Conservation (phyloP, 2,888 invertebrate species). For the Trisateles emortualis region DNA sequence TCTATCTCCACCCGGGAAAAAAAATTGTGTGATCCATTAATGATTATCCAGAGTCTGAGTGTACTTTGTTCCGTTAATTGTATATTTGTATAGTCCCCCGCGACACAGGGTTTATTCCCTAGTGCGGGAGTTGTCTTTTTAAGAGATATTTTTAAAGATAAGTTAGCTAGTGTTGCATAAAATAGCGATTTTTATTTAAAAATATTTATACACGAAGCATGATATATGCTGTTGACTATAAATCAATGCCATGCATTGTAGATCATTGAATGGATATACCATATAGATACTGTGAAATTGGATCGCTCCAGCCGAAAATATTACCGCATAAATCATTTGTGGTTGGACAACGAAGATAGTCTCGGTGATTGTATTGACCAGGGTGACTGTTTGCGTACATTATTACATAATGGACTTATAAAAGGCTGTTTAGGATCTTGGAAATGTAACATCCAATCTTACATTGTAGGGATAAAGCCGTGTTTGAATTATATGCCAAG, state of each 20-base stretch:
- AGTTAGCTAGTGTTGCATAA: too few relatives aligned
- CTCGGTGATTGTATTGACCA: constrained; percentile 62
- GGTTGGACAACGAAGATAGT: constrained; percentile 60
- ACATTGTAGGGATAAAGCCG: constrained; percentile 53
- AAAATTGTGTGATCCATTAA: too few relatives aligned
- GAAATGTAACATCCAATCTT: constrained; percentile 60
- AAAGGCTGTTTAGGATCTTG: constrained; percentile 72
- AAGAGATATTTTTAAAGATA: too few relatives aligned
- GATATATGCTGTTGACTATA: constrained; percentile 13
- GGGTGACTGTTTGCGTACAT: constrained; percentile 61
- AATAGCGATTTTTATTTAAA: too few relatives aligned
- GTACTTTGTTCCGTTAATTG: too few relatives aligned
- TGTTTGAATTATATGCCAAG: constrained; percentile 69
- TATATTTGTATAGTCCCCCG: too few relatives aligned
- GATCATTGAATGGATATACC: constrained; percentile 64
- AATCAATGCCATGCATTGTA: constrained; percentile 50
- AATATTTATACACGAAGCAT: background rate
- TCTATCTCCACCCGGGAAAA: too few relatives aligned
- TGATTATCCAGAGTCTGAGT: too few relatives aligned
- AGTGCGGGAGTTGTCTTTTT: too few relatives aligned
- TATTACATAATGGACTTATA: constrained; percentile 70
- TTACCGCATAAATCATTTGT: constrained; percentile 69
- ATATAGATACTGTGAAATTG: constrained; percentile 55
- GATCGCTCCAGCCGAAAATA: constrained; percentile 62
- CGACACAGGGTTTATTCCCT: too few relatives aligned